Base-by-base conservation (phyloP, 2,113 vertebrate species). In the Bubo blakistoni region DNA sequence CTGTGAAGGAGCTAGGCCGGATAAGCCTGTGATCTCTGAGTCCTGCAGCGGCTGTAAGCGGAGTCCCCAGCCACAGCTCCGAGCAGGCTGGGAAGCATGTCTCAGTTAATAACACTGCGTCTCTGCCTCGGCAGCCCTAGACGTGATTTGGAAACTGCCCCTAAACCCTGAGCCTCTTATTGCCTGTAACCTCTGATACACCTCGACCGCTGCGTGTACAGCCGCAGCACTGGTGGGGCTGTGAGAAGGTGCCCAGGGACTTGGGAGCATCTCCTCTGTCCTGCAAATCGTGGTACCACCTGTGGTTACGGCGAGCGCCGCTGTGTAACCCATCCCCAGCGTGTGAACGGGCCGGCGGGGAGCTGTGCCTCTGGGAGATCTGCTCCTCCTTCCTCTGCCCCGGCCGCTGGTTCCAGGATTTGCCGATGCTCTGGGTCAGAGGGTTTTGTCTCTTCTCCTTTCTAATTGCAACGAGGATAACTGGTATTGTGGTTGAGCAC, bases 401-500 rank as follows among this genome's bases (percentile, higher is more conserved):
- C 16, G 19, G 61, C 14, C 3, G 0, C 58, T 69, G 76, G 71
- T 6, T 1, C 81, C 49, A 73, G 74, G 67, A 36, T 86, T 49
- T 90, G 62, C 74, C 96, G 90, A 36, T 93, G 91, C 63, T 92
- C 34, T 30, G 67, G 76, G 57, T 82, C 86, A 42, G 58, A 62
- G 40, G 30, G 16, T 54, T 88, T 82, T 58, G 51, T 40, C 34
- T 86, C 46, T 92, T 46, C 44, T 87, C 73, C 40, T 57, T 65
- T 80, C 81, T 69, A 92, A 82, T 80, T 90, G 44, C 61, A 55
- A 40, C 0, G 2, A 70, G 65, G 25, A 79, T 77, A 79, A 92
- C 38, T 72, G 36, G 52, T 34, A 90, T 90, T 82, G 71, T 76
- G 86, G 57, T 8, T 51, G 62, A 69, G 34, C 74, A 38, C 18